Conservation (phyloP, 1,140 invertebrate species). For the Archivesica marissinica region DNA sequence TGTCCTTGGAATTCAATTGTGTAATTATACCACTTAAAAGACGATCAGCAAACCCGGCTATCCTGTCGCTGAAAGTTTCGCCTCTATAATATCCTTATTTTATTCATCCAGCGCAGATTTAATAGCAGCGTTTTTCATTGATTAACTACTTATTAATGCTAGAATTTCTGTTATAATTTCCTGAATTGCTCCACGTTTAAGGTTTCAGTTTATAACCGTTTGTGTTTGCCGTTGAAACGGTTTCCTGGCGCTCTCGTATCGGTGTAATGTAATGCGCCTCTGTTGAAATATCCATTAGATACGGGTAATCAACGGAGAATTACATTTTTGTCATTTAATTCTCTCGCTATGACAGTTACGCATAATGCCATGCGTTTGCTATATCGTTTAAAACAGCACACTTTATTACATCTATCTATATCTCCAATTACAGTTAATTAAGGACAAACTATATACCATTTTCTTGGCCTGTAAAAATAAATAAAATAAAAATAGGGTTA, state of each 20-base stretch:
- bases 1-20: slow-evolving; percentile 30
- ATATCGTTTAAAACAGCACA: too few species aligned
- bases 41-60: slow-evolving; percentile 15
- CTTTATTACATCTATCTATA: too few species aligned
- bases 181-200: slow-evolving; percentile 50
- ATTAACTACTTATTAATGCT: slow-evolving; percentile 52
- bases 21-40: slow-evolving; percentile 49
- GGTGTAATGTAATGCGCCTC: slow-evolving; percentile 46
- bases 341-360: neutral
- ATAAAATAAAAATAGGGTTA: too few species aligned
- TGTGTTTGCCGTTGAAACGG: slow-evolving; percentile 44
- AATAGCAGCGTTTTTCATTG: slow-evolving; percentile 48
- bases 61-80: slow-evolving; percentile 37
- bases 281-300: slow-evolving; percentile 12
- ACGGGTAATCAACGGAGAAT: slow-evolving; percentile 3
- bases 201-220: slow-evolving; percentile 52
- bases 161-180: slow-evolving; percentile 61
- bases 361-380: too few species aligned
- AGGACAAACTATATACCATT: too few species aligned
- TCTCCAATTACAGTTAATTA: too few species aligned
- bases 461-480: too few species aligned
- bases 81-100: slow-evolving; percentile 47
- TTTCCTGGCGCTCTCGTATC: slow-evolving; percentile 55
- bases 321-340: slow-evolving; percentile 27
- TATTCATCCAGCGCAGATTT: slow-evolving; percentile 43